Conservation (phyloP, 2,113 vertebrate genomes). For the Monarcha castaneiventris region DNA sequence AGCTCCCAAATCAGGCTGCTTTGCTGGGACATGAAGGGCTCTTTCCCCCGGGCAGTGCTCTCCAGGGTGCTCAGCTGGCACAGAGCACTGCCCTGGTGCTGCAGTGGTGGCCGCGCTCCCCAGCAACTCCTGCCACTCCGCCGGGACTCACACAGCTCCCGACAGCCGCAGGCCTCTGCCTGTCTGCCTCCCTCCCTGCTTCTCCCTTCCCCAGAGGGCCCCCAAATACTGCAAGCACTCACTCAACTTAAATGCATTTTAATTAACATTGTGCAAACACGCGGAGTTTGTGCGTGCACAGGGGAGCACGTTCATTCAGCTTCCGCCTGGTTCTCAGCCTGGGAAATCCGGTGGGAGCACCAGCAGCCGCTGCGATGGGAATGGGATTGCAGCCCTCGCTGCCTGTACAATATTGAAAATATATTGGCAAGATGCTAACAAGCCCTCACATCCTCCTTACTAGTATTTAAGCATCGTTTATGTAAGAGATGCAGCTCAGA, state of each 20-base stretch:
- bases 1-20: slow-evolving; percentile 15
- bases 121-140: slow-evolving; percentile 1
- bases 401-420: background rate
- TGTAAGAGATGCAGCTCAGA: background rate
- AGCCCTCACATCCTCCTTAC: background rate
- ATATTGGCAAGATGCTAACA: background rate
- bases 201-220: slow-evolving; percentile 14
- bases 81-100: background rate
- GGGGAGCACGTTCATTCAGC: background rate
- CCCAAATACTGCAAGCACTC: slow-evolving; percentile 36
- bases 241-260: slow-evolving; percentile 61
- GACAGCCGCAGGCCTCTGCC: background rate
- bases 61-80: background rate
- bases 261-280: slow-evolving; percentile 68
- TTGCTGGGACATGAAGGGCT: background rate
- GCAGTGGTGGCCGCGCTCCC: background rate
- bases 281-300: background rate
- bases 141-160: background rate
- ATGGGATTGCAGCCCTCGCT: fast-evolving
- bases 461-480: background rate
- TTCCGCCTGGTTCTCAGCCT: background rate
- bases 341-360: background rate
- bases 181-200: background rate
- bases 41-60: background rate
- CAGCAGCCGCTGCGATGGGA: background rate